Evolutionary conservation across 2,888 invertebrate genomes (phyloP), one percentile per base, ranked within the genome.

Genomic region (Helobdella robusta): DNA sequence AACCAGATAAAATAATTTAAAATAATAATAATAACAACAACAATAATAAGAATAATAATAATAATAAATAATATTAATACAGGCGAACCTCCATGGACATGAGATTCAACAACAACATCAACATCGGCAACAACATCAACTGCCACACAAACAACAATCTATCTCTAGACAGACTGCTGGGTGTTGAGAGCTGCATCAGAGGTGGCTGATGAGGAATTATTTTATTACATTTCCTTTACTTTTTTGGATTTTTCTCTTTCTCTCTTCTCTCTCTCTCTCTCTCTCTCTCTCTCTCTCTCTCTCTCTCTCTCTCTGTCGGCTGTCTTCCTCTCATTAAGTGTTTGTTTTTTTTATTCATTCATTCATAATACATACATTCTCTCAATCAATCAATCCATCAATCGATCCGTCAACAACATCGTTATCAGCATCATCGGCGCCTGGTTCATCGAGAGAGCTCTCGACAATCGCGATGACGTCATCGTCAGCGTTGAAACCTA

Each of bases 21-120:
- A n/a, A n/a, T n/a, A n/a, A n/a, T n/a, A n/a, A n/a, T n/a, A n/a
- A n/a, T n/a, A n/a, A n/a, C n/a, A n/a, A n/a, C n/a, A n/a, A n/a
- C n/a, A n/a, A n/a, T n/a, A n/a, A n/a, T n/a, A n/a, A n/a, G n/a
- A n/a, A n/a, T n/a, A n/a, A n/a, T n/a, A n/a, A n/a, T n/a, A n/a
- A n/a, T n/a, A n/a, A n/a, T n/a, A n/a, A n/a, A n/a, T n/a, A n/a
- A n/a, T 30, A 4, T n/a, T 25, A 6, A 8, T 50, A 15, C 59
- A 65, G 65, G 30, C 40, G 58, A n/a, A 58, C 35, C 4, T 59
- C 65, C 23, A 65, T 65, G 65, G 65, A 65, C 40, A 65, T 65
- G 65, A 23, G 65, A 28, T 65, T 59, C 25, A 59, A 35, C 46
- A 25, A 48, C 20, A 44, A 30, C 50, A 44, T 32, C 18, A 28